Evolutionary conservation across 2,888 invertebrate genomes (phyloP).

Genomic region (Crepidodera aurea): DNA sequence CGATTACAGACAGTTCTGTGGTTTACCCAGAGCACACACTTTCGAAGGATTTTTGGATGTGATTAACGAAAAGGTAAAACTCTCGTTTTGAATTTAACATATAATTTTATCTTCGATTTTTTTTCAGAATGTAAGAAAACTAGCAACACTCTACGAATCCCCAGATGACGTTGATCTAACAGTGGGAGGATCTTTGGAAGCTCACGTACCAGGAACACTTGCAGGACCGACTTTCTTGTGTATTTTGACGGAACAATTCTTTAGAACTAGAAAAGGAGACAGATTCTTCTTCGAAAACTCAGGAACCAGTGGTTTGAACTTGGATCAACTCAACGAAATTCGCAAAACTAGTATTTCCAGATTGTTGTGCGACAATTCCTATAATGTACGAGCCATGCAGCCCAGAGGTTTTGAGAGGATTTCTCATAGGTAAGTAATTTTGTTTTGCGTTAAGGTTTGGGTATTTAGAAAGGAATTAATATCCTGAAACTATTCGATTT

Average conservation of each 20-base stretch:
- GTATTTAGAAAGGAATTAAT: neutral
- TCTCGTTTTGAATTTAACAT: conserved; percentile 30
- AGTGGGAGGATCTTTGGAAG: conserved; percentile 84
- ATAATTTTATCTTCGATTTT: neutral
- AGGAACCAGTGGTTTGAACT: conserved; percentile 56
- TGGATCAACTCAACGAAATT: conserved; percentile 76
- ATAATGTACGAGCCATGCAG: conserved; percentile 73
- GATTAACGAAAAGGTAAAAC: conserved; percentile 71
- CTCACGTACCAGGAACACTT: conserved; percentile 76
- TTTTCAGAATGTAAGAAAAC: conserved; percentile 70
- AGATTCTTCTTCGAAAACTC: conserved; percentile 85
- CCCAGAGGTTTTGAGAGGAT: conserved; percentile 72
- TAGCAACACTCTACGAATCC: conserved; percentile 71
- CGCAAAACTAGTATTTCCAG: conserved; percentile 80
- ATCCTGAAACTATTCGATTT: too few species aligned
- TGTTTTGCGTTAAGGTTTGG: neutral
- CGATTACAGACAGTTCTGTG: conserved; percentile 79
- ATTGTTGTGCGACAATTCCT: conserved; percentile 82
- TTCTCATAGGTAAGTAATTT: conserved; percentile 65
- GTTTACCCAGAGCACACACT: conserved; percentile 70
- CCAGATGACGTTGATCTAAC: conserved; percentile 87
- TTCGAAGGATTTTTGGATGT: conserved; percentile 78
- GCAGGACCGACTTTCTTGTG: conserved; percentile 90
- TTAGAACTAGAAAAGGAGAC: conserved; percentile 84
- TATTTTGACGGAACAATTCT: conserved; percentile 88